A percentile compares a stretch with the other conserved stretches of the same genome.
Conservation (phyloP, 2,888 invertebrate genomes). For the Physocephala rufipes region DNA sequence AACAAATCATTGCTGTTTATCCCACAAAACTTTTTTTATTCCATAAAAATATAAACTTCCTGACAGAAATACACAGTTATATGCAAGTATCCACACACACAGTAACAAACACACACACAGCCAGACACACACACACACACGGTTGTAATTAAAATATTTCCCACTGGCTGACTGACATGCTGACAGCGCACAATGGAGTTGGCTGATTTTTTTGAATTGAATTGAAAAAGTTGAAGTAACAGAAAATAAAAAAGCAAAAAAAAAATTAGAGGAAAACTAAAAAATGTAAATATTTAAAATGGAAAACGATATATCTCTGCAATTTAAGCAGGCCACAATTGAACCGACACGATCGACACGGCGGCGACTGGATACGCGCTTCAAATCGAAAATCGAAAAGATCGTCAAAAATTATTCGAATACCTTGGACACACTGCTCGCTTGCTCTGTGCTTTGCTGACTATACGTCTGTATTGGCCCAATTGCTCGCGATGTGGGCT, state of each 20-base stretch:
- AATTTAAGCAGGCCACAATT: slow-evolving; percentile 15
- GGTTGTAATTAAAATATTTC: too few species aligned
- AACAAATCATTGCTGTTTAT: too few species aligned
- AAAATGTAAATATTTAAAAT: slow-evolving; percentile 10
- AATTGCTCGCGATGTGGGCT: slow-evolving; percentile 13
- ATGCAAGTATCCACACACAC: too few species aligned
- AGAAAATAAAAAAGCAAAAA: too few species aligned
- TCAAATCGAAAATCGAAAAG: slow-evolving; percentile 23
- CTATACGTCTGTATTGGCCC: slow-evolving; percentile 18
- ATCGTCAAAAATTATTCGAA: slow-evolving; percentile 1
- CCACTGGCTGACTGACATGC: neutral
- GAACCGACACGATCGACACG: neutral
- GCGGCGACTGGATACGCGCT: slow-evolving; percentile 9
- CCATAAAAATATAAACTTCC: slow-evolving; percentile 15
- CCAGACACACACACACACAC: too few species aligned
- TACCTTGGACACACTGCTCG: slow-evolving; percentile 13
- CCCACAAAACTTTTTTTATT: slow-evolving; percentile 25
- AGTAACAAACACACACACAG: too few species aligned
- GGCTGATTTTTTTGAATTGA: neutral
- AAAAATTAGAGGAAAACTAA: neutral
- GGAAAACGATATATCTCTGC: slow-evolving; percentile 27
- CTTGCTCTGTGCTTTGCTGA: slow-evolving; percentile 14
- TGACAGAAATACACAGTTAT: too few species aligned
- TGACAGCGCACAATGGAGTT: slow-evolving; percentile 11
- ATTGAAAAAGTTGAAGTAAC: too few species aligned